phyloP scores from a whole-genome alignment of 2,797 vertebrate genomes.

The Sebastes umbrosus region DNA sequence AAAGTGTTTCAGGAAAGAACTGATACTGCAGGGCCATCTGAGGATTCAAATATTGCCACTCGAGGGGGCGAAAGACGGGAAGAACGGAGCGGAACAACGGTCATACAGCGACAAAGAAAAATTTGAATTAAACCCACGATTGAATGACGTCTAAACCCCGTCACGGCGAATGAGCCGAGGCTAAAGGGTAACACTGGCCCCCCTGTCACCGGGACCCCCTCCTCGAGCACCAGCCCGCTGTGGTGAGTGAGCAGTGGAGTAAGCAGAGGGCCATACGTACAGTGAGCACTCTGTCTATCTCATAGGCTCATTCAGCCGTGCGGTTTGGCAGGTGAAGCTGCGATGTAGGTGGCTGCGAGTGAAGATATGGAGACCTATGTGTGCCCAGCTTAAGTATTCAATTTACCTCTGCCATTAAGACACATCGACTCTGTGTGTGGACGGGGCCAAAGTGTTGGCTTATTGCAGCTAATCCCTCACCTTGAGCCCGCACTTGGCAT shows the following conservation, averaged over 20 bases:
- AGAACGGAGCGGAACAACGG: slow-evolving; percentile 34
- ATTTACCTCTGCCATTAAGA: slow-evolving; percentile 54
- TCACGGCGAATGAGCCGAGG: slow-evolving; percentile 21
- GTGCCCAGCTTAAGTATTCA: slow-evolving; percentile 71
- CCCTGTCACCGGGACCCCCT: slow-evolving; percentile 60
- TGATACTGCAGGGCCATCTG: slow-evolving; percentile 47
- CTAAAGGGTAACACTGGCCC: slow-evolving; percentile 61
- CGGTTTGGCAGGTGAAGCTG: slow-evolving; percentile 71
- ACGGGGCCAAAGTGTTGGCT: slow-evolving; percentile 23
- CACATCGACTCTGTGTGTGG: slow-evolving; percentile 47
- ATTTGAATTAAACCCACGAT: slow-evolving; percentile 17
- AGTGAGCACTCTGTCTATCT: slow-evolving; percentile 72
- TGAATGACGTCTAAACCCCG: slow-evolving; percentile 34
- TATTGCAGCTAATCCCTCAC: slow-evolving; percentile 60
- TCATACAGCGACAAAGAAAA: slow-evolving; percentile 2
- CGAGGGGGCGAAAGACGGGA: slow-evolving; percentile 12
- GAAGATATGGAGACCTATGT: slow-evolving; percentile 68
- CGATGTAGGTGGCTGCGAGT: slow-evolving; percentile 77
- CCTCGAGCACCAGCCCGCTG: slow-evolving; percentile 42
- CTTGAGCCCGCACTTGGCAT: slow-evolving; percentile 51
- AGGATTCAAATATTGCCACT: slow-evolving; percentile 61
- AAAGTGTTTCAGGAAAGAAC: slow-evolving; percentile 61
- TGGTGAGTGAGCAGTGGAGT: slow-evolving; percentile 66
- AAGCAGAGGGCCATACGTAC: slow-evolving; percentile 62
- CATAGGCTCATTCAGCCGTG: slow-evolving; percentile 73